Conservation (phyloP, 2,888 invertebrate species). For the Geotrupes spiniger region DNA sequence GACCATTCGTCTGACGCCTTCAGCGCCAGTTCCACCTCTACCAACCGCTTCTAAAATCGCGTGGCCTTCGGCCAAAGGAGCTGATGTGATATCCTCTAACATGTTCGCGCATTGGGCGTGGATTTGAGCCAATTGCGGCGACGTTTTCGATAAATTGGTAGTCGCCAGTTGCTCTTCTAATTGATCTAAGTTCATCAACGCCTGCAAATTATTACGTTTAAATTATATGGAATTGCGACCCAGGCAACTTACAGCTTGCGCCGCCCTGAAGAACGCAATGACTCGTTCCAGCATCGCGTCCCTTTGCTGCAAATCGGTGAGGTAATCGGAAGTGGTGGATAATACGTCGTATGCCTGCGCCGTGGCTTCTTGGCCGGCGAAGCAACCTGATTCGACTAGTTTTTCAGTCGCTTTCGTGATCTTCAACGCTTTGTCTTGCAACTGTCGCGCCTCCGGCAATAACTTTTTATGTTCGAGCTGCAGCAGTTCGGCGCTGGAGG, state of each 20-base stretch:
- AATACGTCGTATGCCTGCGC: conserved; percentile 65
- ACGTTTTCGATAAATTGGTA: conserved; percentile 61
- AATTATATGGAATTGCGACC: too few species aligned
- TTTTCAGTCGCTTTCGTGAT: conserved; percentile 77
- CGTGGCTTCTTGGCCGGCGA: conserved; percentile 67
- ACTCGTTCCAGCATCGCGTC: conserved; percentile 65
- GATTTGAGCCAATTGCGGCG: conserved; percentile 65
- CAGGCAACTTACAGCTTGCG: conserved; percentile 55
- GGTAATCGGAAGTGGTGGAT: conserved; percentile 66
- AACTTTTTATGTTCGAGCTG: conserved; percentile 68
- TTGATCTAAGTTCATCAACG: conserved; percentile 69
- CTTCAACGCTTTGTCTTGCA: conserved; percentile 73
- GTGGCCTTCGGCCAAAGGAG: conserved; percentile 70
- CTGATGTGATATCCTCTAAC: conserved; percentile 64
- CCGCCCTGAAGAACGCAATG: conserved; percentile 68
- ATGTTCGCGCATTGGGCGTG: conserved; percentile 65
- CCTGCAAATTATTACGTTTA: conserved; percentile 49
- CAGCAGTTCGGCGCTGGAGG: conserved; percentile 63
- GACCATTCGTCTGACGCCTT: conserved; percentile 64
- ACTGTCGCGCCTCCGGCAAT: conserved; percentile 67
- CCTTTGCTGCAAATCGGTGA: conserved; percentile 67
- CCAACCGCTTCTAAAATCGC: conserved; percentile 67
- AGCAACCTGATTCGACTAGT: conserved; percentile 66
- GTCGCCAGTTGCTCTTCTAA: conserved; percentile 70
- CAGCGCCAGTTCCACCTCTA: conserved; percentile 61